A percentile compares a stretch with the other conserved stretches of the same genome.
Conservation (phyloP, 2,888 invertebrate species). For the Mylabris sibirica region DNA sequence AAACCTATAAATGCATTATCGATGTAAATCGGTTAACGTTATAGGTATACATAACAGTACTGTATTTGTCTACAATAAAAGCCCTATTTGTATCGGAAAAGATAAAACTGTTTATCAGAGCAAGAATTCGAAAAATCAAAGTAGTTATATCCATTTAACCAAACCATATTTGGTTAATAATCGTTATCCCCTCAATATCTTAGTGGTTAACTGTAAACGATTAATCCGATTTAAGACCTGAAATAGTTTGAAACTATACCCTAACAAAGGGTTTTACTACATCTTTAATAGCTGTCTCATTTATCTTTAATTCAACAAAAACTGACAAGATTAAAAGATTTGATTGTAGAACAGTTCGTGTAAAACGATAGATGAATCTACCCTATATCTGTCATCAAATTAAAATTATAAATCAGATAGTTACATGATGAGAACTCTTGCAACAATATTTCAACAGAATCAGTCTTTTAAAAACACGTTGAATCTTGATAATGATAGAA, state of each 20-base stretch:
- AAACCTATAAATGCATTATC: not conserved
- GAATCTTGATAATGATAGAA: slow-evolving; percentile 1
- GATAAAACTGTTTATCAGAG: not conserved
- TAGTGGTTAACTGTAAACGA: not conserved
- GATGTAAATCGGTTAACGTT: not conserved
- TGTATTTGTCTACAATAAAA: not conserved
- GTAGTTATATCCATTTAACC: not conserved
- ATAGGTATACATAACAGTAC: not conserved
- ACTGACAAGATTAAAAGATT: not conserved
- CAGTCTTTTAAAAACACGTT: not conserved
- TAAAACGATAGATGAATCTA: not conserved
- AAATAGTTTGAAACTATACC: not conserved
- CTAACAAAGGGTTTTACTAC: not conserved
- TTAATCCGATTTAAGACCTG: not conserved
- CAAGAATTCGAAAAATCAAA: not conserved
- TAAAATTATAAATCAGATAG: not conserved
- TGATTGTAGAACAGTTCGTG: not conserved
- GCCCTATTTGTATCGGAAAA: not conserved
- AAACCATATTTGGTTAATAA: not conserved
- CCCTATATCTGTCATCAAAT: not conserved
- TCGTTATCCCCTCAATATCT: not conserved
- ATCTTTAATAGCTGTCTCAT: not conserved
- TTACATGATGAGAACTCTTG: not conserved
- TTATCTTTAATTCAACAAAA: not conserved
- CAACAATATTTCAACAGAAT: not conserved